Base-by-base conservation (phyloP, 2,113 vertebrate species). In the Ammodytes dubius region DNA sequence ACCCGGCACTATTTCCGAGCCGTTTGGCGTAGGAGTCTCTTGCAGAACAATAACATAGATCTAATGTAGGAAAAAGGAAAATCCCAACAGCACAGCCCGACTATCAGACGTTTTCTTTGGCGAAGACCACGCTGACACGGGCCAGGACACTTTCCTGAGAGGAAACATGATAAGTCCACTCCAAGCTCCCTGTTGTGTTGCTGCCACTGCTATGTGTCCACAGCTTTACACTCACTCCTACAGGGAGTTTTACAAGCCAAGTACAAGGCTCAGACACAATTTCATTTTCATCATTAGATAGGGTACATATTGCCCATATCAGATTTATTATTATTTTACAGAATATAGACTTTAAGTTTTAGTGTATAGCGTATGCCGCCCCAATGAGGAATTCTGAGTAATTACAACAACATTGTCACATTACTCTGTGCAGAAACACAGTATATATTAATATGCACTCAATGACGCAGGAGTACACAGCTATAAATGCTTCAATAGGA, bases 101-200 rank as follows among this genome's bases (percentile, higher is more conserved):
- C 61, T 71, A 71, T 83, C 72, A 82, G 84, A 84, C 59, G 3
- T 61, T 27, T 84, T 86, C 82, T 88, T 65, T 84, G 86, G 79
- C 70, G 71, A 71, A 87, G 68, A 76, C 60, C 73, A 5, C 58
- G 47, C 47, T 88, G 74, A 89, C 80, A 83, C 85, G 85, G 90
- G 80, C 84, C 71, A 77, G 67, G 76, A 82, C 52, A 68, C 73
- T 90, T 94, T 92, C 91, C 90, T 91, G 64, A 81, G 80, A 90
- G 91, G 92, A 93, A 93, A 92, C 61, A n/a, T 0, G 83, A 88
- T 92, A 84, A 92, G 79, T 73, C 52, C 37, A 2, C 52, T 82
- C 70, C 81, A 84, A 89, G 74, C 73, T 49, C 35, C 63, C 64
- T 58, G 74, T 52, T 66, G 45, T 58, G 74, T 52, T 66, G 45